Evolutionary conservation across 2,888 invertebrate species (phyloP).

Genomic region (Onchidella celtica): DNA sequence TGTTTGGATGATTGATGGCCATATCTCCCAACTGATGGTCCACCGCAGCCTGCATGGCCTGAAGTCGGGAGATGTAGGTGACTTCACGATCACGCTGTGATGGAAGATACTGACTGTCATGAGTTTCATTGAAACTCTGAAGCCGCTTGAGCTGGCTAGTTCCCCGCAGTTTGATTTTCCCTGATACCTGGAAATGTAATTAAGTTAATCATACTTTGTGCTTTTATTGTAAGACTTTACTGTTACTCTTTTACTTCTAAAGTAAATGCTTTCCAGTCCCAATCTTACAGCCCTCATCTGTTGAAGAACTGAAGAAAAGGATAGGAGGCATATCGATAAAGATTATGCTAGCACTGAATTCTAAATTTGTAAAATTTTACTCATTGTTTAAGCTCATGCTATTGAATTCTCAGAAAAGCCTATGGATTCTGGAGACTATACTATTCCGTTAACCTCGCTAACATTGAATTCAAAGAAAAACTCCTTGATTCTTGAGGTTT

Average conservation of each 20-base stretch:
- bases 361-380: too few species aligned
- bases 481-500: too few species aligned
- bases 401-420: too few species aligned
- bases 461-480: too few species aligned
- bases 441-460: too few species aligned
- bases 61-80: slow-evolving; percentile 76
- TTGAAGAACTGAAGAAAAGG: not conserved
- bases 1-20: slow-evolving; percentile 71
- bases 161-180: slow-evolving; percentile 71
- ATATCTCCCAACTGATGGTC: slow-evolving; percentile 77
- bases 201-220: too few species aligned
- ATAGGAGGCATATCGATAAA: too few species aligned
- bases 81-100: slow-evolving; percentile 66
- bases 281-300: not conserved
- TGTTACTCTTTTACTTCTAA: too few species aligned
- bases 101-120: slow-evolving; percentile 70
- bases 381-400: too few species aligned
- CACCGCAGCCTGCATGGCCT: slow-evolving; percentile 78
- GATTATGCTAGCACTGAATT: too few species aligned
- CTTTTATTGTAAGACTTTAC: too few species aligned
- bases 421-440: too few species aligned
- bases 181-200: slow-evolving; percentile 67
- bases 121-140: slow-evolving; percentile 61
- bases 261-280: not conserved
- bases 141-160: slow-evolving; percentile 62